A percentile compares a stretch with the other conserved stretches of the same genome.
phyloP scores from a whole-genome alignment of 2,113 vertebrate genomes.

The Tauraco erythrolophus region DNA sequence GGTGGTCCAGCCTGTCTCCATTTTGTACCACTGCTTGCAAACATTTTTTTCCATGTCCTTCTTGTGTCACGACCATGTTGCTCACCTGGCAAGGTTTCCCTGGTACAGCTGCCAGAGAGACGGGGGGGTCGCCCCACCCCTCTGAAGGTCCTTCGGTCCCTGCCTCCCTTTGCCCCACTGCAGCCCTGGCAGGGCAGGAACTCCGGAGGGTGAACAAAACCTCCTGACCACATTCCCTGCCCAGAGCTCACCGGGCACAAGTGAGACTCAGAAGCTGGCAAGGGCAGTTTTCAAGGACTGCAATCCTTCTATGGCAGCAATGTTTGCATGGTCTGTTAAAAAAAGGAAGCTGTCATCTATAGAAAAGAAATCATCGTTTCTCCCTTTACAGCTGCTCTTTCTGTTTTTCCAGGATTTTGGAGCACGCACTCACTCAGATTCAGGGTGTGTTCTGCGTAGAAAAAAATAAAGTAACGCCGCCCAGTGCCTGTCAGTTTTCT shows the following conservation, averaged over 20 bases:
- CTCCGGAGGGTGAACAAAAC: neutral
- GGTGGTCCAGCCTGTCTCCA: neutral
- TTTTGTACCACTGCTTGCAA: neutral
- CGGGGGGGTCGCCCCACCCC: accelerated
- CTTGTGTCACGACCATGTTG: neutral
- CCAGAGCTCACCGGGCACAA: neutral
- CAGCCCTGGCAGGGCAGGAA: neutral
- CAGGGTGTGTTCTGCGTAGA: neutral
- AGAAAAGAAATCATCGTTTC: neutral
- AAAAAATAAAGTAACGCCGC: neutral
- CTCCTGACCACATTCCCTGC: accelerated
- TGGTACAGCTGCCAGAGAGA: neutral
- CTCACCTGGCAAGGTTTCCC: neutral
- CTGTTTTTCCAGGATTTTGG: neutral
- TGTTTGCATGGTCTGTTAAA: neutral
- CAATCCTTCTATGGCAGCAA: neutral
- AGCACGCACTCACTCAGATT: neutral
- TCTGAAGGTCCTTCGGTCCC: neutral
- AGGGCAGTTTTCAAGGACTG: neutral
- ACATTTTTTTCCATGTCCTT: neutral
- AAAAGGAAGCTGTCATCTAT: neutral
- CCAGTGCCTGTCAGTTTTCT: neutral
- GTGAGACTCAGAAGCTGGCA: neutral
- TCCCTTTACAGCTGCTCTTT: neutral
- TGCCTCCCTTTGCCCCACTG: accelerated